phyloP scores from a whole-genome alignment of 2,797 vertebrate genomes.

The Sebastes itinus region DNA sequence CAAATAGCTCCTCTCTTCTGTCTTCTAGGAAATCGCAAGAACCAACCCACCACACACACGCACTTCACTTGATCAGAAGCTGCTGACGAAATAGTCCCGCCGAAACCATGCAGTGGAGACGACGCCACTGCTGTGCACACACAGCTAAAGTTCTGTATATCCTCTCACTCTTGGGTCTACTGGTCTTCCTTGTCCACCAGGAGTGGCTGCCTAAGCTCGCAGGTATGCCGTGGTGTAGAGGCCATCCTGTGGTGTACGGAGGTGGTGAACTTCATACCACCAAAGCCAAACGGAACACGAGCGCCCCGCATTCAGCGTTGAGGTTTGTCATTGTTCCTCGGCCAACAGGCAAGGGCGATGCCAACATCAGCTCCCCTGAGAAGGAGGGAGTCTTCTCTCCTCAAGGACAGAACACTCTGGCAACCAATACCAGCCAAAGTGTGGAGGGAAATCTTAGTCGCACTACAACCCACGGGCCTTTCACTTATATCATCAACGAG shows the following conservation, averaged over 20 bases:
- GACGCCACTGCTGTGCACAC: slow-evolving; percentile 89
- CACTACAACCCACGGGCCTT: slow-evolving; percentile 79
- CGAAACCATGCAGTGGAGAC: slow-evolving; percentile 77
- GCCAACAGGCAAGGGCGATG: slow-evolving; percentile 75
- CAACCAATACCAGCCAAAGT: slow-evolving; percentile 86
- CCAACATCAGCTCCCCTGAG: slow-evolving; percentile 78
- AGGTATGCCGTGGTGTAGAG: slow-evolving; percentile 77
- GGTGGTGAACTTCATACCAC: slow-evolving; percentile 67
- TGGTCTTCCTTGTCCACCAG: slow-evolving; percentile 88
- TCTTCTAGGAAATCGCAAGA: slow-evolving; percentile 28
- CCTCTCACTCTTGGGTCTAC: slow-evolving; percentile 86
- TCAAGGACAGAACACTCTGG: slow-evolving; percentile 79
- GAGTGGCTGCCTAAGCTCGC: slow-evolving; percentile 85
- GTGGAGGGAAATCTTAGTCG: slow-evolving; percentile 70
- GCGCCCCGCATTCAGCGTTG: slow-evolving; percentile 76
- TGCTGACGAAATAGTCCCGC: slow-evolving; percentile 56
- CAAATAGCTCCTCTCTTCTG: not conserved
- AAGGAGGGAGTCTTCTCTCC: slow-evolving; percentile 61
- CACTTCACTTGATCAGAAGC: not conserved
- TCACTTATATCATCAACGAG: slow-evolving; percentile 91
- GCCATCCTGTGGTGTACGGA: slow-evolving; percentile 85
- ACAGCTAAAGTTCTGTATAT: slow-evolving; percentile 86
- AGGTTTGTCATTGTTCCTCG: slow-evolving; percentile 81
- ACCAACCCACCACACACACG: not conserved
- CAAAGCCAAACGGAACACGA: slow-evolving; percentile 84